phyloP scores from a whole-genome alignment of 2,797 vertebrate genomes.

The Megaceryle alcyon region DNA sequence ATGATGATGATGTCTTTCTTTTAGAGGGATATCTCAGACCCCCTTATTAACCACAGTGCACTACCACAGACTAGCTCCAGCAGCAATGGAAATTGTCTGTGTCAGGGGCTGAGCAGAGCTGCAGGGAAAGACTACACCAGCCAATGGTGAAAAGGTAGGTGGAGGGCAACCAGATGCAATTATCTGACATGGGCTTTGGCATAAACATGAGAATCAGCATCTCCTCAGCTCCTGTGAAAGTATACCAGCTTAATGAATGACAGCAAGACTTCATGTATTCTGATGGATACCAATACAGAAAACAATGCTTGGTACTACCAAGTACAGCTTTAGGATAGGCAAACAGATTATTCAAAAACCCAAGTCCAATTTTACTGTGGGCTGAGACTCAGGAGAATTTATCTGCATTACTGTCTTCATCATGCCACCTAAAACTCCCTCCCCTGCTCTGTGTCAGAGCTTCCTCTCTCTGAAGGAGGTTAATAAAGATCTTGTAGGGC shows the following conservation, averaged over 20 bases:
- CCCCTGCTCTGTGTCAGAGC: not conserved
- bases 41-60: not conserved
- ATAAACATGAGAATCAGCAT: not conserved
- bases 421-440: not conserved
- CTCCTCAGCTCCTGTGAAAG: not conserved
- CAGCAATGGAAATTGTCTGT: not conserved
- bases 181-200: not conserved
- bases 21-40: not conserved
- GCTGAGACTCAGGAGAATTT: not conserved
- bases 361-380: not conserved
- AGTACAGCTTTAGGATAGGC: not conserved
- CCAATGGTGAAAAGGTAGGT: not conserved
- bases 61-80: not conserved
- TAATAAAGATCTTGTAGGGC: not conserved
- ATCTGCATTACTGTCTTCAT: not conserved
- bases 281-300: not conserved
- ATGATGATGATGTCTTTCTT: not conserved
- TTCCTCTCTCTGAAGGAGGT: not conserved
- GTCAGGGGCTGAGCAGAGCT: not conserved
- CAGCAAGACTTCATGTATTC: not conserved
- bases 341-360: not conserved
- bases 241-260: not conserved
- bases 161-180: not conserved
- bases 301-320: not conserved
- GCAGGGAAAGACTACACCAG: not conserved